phyloP scores from a whole-genome alignment of 2,888 invertebrate genomes.

The Drosophila paucipuncta region DNA sequence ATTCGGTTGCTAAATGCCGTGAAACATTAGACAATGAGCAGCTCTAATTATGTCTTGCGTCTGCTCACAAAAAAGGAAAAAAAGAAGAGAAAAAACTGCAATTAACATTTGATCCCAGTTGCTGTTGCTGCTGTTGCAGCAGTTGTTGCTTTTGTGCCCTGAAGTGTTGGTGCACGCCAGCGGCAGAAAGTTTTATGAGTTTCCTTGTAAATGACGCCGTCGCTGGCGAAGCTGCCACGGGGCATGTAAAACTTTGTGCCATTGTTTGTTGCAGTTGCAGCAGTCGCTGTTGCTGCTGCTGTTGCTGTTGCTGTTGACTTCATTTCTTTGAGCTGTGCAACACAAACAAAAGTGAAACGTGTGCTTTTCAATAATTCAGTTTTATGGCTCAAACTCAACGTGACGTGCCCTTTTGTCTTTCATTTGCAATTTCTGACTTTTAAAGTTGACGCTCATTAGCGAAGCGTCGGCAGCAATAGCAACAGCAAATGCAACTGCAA shows the following conservation, averaged over 20 bases:
- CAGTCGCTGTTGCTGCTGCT: conserved; percentile 40
- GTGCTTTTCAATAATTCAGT: conserved; percentile 82
- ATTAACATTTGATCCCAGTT: conserved; percentile 75
- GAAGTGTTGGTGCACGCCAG: conserved; percentile 73
- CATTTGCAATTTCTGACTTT: conserved; percentile 51
- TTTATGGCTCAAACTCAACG: conserved; percentile 77
- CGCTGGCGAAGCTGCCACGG: conserved; percentile 23
- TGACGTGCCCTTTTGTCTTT: conserved; percentile 63
- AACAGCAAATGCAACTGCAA: conserved; percentile 7
- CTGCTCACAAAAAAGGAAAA: conserved; percentile 23
- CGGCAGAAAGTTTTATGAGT: conserved; percentile 76
- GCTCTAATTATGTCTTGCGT: conserved; percentile 73
- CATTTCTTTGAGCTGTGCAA: conserved; percentile 70
- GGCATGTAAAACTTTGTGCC: conserved; percentile 53
- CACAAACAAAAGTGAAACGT: conserved; percentile 79
- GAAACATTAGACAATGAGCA: conserved; percentile 79
- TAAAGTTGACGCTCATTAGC: conserved; percentile 76
- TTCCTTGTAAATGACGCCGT: conserved; percentile 71
- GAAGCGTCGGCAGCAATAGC: conserved; percentile 34
- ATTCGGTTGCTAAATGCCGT: conserved; percentile 74
- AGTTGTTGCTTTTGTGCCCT: conserved; percentile 58
- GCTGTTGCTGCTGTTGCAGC: conserved; percentile 25
- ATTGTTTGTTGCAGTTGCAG: conserved; percentile 54
- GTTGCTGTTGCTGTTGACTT: conserved; percentile 68
- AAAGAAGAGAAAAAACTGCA: conserved; percentile 51